Evolutionary conservation across 2,888 invertebrate species (phyloP), one percentile per base, ranked within the genome.

Genomic region (Chrysina gloriosa): DNA sequence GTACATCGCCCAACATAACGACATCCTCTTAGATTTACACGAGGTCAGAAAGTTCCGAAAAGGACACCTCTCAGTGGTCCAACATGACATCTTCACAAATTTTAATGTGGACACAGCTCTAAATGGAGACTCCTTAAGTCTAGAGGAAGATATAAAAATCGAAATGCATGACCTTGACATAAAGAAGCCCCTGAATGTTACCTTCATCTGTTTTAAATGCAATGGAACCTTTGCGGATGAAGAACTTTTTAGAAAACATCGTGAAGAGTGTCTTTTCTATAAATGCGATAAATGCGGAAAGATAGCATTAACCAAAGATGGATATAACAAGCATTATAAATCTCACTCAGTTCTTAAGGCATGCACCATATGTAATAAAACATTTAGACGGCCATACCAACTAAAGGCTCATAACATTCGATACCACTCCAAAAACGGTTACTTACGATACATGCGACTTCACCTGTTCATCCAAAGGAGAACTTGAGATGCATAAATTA

Each of bases 241-340:
- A 4, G 19, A 45, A 45, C 19, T n/a, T n/a, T n/a, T n/a, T n/a
- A n/a, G n/a, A n/a, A n/a, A n/a, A n/a, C n/a, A n/a, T n/a, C n/a
- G n/a, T n/a, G n/a, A n/a, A n/a, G n/a, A n/a, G n/a, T n/a, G n/a
- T n/a, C n/a, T n/a, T n/a, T n/a, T n/a, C n/a, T n/a, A 45, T 45
- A 21, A 16, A 2, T 45, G 45, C 7, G 21, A 21, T 7, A 45
- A 21, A 19, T 45, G 45, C 19, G n/a, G 19, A 21, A 19, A 16
- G 19, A 7, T 9, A 9, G 21, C 9, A 21, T 45, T 45, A 19
- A 45, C 9, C 7, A 16, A 19, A 2, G 19, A 45, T 45, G n/a
- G 19, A 9, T 16, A 16, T 19, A 47, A 48, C 36, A n/a, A 36
- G 19, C 34, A 56, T 56, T 31, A 34, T 11, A 56, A 56, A 16